A percentile compares a stretch with the other conserved stretches of the same genome.
Evolutionary conservation across 2,113 vertebrate genomes (phyloP).

Genomic region (Cricetomys ansorgei): DNA sequence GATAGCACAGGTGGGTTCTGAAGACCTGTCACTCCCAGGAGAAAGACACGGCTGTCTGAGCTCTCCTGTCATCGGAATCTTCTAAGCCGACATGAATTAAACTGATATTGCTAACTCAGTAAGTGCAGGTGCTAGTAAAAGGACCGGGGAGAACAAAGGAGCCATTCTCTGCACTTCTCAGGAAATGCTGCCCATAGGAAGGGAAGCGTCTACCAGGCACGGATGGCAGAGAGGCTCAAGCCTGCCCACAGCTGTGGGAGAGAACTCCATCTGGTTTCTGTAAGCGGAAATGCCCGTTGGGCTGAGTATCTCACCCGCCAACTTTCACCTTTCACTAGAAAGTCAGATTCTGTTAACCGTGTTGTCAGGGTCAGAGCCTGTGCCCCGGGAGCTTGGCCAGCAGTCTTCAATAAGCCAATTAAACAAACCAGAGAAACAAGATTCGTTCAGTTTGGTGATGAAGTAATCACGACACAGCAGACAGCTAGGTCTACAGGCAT

Average conservation of each 20-base stretch:
- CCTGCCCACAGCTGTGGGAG: neutral
- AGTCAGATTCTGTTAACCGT: neutral
- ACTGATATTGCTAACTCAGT: conserved; percentile 28
- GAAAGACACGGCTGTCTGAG: neutral
- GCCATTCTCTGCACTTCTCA: neutral
- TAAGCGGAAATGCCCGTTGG: neutral
- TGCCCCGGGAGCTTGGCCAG: neutral
- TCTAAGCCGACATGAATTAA: neutral
- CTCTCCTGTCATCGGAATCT: neutral
- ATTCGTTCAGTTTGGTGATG: neutral
- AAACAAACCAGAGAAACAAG: neutral
- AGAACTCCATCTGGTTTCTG: neutral
- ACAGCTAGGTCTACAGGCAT: neutral
- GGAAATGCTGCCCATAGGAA: neutral
- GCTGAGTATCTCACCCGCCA: neutral
- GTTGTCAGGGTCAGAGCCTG: neutral
- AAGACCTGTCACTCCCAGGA: neutral
- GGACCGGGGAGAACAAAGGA: conserved; percentile 41
- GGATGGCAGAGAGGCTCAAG: neutral
- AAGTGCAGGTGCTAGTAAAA: conserved; percentile 49
- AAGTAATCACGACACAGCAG: too few relatives aligned
- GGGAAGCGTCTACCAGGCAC: neutral
- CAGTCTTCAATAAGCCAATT: neutral
- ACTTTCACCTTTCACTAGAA: neutral
- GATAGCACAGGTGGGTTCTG: neutral